Conservation (phyloP, 2,797 vertebrate genomes). For the Babyrousa celebensis region DNA sequence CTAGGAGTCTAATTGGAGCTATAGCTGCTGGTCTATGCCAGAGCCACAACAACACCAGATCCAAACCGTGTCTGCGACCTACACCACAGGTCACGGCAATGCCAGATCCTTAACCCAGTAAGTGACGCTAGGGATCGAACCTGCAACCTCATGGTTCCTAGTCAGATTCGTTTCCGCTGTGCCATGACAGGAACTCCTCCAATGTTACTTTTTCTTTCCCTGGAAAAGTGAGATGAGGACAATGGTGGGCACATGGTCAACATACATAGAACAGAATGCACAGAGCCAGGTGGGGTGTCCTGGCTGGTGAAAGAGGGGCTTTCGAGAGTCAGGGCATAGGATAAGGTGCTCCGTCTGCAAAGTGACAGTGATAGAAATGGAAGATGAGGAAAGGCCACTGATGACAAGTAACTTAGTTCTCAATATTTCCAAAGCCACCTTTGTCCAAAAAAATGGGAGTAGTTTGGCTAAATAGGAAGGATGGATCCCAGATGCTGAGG, state of each 20-base stretch:
- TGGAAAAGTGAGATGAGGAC: neutral
- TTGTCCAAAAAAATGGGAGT: neutral
- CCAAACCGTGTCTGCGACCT: too few species aligned
- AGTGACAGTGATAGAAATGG: neutral
- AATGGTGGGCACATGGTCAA: neutral
- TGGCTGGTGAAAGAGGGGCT: neutral
- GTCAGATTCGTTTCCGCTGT: too few species aligned
- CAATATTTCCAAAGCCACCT: neutral
- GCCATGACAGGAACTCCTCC: neutral
- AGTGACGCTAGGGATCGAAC: too few species aligned
- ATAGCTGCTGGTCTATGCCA: too few species aligned
- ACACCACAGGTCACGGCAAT: too few species aligned
- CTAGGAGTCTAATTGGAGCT: too few species aligned
- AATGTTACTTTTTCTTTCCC: neutral
- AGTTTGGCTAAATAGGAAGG: neutral
- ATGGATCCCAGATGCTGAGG: neutral
- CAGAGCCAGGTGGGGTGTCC: neutral
- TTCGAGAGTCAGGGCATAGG: neutral
- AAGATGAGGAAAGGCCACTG: neutral
- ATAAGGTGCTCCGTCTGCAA: neutral
- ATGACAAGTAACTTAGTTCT: neutral
- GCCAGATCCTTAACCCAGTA: too few species aligned
- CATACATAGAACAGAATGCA: neutral
- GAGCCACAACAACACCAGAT: too few species aligned
- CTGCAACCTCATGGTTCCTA: too few species aligned